Evolutionary conservation across 2,797 vertebrate species (phyloP).

Genomic region (Sciaenops ocellatus): DNA sequence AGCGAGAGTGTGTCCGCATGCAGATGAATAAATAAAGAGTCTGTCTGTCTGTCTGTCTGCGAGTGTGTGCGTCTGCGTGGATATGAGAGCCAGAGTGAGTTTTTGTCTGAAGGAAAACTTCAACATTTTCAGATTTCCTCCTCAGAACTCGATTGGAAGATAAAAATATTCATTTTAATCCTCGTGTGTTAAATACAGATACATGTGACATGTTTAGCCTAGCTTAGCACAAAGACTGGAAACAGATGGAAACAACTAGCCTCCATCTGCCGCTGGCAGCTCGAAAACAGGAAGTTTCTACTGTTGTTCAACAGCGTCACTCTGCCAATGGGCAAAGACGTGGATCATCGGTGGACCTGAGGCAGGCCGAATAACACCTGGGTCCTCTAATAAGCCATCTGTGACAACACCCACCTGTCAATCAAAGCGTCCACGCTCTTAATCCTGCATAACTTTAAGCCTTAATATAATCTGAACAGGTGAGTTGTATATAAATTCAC

Average conservation of each 20-base stretch:
- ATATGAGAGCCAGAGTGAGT: conserved; percentile 26
- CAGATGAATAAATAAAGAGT: conserved; percentile 72
- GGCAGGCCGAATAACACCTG: no score
- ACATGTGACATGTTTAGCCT: conserved; percentile 7
- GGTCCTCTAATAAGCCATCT: no score
- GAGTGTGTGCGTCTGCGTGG: conserved; percentile 46
- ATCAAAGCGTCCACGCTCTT: no score
- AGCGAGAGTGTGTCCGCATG: conserved; percentile 63
- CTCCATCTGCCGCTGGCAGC: no score
- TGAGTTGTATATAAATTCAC: no score
- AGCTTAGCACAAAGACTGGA: conserved; percentile 18
- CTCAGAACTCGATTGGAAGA: conserved; percentile 23
- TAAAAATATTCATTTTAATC: conserved; percentile 25
- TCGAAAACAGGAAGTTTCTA: no score
- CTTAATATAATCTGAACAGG: no score
- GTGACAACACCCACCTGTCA: no score
- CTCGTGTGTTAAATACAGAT: conserved; percentile 2
- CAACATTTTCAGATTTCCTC: conserved; percentile 2
- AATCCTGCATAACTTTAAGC: no score
- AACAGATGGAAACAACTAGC: conserved; percentile 14
- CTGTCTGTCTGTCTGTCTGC: conserved; percentile 36
- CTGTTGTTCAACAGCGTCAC: no score
- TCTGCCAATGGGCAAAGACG: no score
- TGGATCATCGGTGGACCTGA: no score
- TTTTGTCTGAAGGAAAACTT: conserved; percentile 19